Evolutionary conservation across 1,140 invertebrate species (phyloP), one percentile per base, ranked within the genome.

Genomic region (Proctacanthus coquilletti): DNA sequence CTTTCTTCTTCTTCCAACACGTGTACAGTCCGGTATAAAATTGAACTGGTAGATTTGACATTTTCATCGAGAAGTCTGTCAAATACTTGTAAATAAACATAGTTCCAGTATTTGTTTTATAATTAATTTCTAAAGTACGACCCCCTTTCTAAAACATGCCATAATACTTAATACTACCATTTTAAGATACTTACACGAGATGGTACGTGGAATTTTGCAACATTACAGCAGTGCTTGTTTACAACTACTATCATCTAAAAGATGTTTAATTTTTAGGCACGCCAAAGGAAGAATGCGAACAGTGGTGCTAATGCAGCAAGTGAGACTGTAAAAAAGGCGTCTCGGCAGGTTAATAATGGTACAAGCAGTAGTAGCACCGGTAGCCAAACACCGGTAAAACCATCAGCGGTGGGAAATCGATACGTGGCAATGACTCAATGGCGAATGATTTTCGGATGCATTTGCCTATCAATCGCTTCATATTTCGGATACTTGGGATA

Each of bases 401-500:
- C 5, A 36, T 15, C 18, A 13, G 23, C 14, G 6, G 14, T 4
- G 18, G 18, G 23, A 20, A 20, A 19, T 19, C 18, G 18, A 5
- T 23, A 17, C 8, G 13, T 39, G 3, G 37, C 32, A 3, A 39
- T 39, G 37, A 39, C 37, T 17, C 25, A 59, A 39, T 56, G 53
- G 56, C 53, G 55, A 34, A 55, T 52, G 0, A 21, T 56, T 19
- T 47, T 56, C 3, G 56, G 56, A 0, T 55, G 51, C 34, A 33
- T 51, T 3, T 60, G 49, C 21, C 35, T 81, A 38, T 56, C 61
- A 5, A 61, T 82, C 37, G 78, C 81, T 14, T 68, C 69, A 4
- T 80, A 77, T 55, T 77, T 84, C 43, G 77, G 76, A 25, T 85
- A 82, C 45, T 63, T 79, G 47, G 83, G 85, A 8, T 86, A 88